phyloP scores from a whole-genome alignment of 2,888 invertebrate species.

The Andrena chrysosceles region DNA sequence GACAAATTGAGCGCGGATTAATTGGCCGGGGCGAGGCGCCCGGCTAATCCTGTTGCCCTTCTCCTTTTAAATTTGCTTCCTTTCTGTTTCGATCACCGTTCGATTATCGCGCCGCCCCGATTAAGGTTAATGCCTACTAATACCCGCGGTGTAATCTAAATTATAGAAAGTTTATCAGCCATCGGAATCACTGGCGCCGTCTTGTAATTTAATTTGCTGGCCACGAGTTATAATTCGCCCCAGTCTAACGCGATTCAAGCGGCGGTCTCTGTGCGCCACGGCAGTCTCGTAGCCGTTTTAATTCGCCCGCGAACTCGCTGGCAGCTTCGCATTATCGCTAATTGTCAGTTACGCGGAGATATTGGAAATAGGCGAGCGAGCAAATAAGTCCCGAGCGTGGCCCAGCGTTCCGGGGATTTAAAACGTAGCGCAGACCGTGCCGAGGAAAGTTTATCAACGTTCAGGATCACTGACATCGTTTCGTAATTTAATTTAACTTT shows the following conservation, averaged over 20 bases:
- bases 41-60: conserved; percentile 42
- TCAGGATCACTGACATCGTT: background rate
- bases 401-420: background rate
- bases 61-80: conserved; percentile 3
- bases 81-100: conserved; percentile 33
- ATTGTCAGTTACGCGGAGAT: background rate
- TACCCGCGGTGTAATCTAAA: conserved; percentile 25
- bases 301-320: conserved; percentile 1
- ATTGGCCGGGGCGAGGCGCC: conserved; percentile 35
- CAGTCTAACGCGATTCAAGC: background rate
- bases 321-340: conserved; percentile 3
- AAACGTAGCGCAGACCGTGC: background rate
- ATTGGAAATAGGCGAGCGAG: background rate
- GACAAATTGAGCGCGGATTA: conserved; percentile 27
- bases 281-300: background rate
- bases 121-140: conserved; percentile 45
- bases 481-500: background rate
- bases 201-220: conserved; percentile 43
- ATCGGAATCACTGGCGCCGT: conserved; percentile 25
- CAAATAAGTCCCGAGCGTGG: background rate
- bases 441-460: background rate
- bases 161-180: conserved; percentile 46
- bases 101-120: conserved; percentile 13
- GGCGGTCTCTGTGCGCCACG: background rate
- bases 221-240: conserved; percentile 10